phyloP scores from a whole-genome alignment of 2,888 invertebrate species.

The Chymomyza amoena region DNA sequence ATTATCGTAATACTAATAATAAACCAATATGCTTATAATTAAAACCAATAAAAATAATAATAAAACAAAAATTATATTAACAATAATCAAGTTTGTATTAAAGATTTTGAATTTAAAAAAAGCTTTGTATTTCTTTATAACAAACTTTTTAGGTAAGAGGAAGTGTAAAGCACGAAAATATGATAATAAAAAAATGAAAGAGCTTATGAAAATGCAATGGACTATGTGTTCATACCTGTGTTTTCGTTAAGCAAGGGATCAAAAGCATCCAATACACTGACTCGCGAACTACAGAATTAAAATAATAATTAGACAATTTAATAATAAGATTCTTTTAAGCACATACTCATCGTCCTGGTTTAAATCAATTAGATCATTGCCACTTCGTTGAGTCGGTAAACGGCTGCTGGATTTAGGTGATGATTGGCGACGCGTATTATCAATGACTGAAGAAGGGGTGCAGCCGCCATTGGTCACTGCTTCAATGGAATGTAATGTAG shows the following conservation, averaged over 20 bases:
- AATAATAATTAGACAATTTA: background rate
- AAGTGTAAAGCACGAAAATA: background rate
- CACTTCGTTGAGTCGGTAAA: slow-evolving; percentile 38
- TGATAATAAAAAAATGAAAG: background rate
- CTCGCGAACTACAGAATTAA: slow-evolving; percentile 71
- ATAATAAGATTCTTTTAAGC: background rate
- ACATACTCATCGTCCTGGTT: slow-evolving; percentile 77
- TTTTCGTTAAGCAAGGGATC: slow-evolving; percentile 88
- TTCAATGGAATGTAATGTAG: slow-evolving; percentile 10
- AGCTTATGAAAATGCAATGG: background rate
- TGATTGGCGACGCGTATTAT: background rate
- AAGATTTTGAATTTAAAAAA: too few species aligned
- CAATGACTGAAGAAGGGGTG: background rate
- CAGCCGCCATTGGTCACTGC: background rate
- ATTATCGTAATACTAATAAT: too few species aligned
- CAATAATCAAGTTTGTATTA: too few species aligned
- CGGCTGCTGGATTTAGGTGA: slow-evolving; percentile 11
- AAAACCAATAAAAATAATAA: too few species aligned
- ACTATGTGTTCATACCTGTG: slow-evolving; percentile 47
- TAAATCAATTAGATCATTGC: slow-evolving; percentile 76
- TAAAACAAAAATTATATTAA: too few species aligned
- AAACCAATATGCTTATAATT: too few species aligned
- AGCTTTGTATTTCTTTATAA: too few species aligned
- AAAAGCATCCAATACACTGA: slow-evolving; percentile 88
- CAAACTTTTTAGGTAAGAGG: background rate